A percentile compares a stretch with the other conserved stretches of the same genome.
These are phyloP conservation scores for Pectinophora gossypiella DNA, from an alignment of 1,140 invertebrate genomes.

Conservation along the genomic window DNA sequence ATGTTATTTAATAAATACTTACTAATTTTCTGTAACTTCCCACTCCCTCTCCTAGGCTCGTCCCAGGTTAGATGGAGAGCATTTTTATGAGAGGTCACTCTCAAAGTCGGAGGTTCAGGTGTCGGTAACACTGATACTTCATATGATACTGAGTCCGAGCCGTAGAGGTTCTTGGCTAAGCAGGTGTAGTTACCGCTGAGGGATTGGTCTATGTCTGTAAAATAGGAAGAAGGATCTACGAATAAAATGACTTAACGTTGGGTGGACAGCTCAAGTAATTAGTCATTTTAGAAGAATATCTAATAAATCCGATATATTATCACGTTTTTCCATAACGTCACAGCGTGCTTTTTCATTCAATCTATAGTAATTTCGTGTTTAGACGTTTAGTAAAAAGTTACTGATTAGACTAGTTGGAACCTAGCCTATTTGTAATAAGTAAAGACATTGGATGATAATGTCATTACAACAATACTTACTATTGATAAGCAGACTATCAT, in stretches of 20 bases:
- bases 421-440: too few species aligned
- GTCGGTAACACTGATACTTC: conserved; percentile 85
- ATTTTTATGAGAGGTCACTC: conserved; percentile 79
- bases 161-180: conserved; percentile 87
- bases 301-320: too few species aligned
- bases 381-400: too few species aligned
- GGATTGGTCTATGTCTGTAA: conserved; percentile 75
- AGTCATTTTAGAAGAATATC: too few species aligned
- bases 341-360: too few species aligned
- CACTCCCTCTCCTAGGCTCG: conserved; percentile 46
- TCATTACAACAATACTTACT: conserved; percentile 61
- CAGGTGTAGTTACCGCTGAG: conserved; percentile 91
- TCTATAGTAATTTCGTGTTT: too few species aligned
- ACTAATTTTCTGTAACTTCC: conserved; percentile 57
- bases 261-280: too few species aligned
- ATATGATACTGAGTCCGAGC: conserved; percentile 88
- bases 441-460: too few species aligned
- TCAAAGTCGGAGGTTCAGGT: conserved; percentile 80
- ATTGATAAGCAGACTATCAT: conserved; percentile 77
- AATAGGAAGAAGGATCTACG: background rate
- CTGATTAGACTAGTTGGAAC: too few species aligned
- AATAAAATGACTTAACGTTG: too few species aligned
- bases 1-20: conserved; percentile 27
- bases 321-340: too few species aligned
- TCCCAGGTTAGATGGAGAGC: conserved; percentile 80